These are phyloP conservation scores for Melanerpes formicivorus DNA, from an alignment of 2,113 vertebrate species.

Conservation along the genomic window DNA sequence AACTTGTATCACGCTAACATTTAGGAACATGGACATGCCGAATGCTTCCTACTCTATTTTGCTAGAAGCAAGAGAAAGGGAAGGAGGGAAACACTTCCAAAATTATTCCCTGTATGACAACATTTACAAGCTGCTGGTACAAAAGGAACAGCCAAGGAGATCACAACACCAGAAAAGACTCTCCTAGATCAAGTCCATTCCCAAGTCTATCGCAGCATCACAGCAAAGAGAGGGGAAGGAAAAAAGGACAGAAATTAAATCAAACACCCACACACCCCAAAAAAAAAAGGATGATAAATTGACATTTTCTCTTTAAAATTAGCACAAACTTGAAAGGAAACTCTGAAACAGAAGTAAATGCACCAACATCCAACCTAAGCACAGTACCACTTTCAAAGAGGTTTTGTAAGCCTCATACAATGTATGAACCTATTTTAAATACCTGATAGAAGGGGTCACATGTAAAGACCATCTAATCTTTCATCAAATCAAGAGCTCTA, in stretches of 20 bases:
- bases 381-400: background rate
- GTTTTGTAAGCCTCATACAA: background rate
- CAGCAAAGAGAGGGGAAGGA: background rate
- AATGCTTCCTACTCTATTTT: background rate
- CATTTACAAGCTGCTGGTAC: background rate
- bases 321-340: background rate
- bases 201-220: accelerated
- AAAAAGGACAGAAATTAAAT: background rate
- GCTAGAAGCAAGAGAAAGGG: background rate
- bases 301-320: background rate
- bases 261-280: accelerated
- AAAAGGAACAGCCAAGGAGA: background rate
- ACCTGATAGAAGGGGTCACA: background rate
- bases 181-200: background rate
- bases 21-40: accelerated
- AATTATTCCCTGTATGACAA: background rate
- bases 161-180: background rate
- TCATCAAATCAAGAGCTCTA: background rate
- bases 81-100: background rate
- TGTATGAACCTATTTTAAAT: background rate
- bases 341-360: background rate
- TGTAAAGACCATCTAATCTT: background rate
- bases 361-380: background rate
- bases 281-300: background rate
- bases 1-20: background rate